phyloP scores from a whole-genome alignment of 2,113 vertebrate genomes.

The Lates calcarifer region DNA sequence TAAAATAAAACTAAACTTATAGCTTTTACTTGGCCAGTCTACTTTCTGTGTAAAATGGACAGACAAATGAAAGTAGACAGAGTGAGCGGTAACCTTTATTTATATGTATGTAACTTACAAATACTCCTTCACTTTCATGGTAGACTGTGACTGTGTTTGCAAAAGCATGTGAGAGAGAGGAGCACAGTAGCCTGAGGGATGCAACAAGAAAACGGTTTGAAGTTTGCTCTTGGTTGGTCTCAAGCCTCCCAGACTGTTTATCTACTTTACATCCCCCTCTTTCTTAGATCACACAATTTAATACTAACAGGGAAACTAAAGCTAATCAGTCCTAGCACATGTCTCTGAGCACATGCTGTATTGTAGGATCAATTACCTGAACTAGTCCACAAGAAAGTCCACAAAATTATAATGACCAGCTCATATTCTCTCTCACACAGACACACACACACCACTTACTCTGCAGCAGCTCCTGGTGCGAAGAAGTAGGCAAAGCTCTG shows the following conservation, averaged over 20 bases:
- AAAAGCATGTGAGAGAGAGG: constrained; percentile 12
- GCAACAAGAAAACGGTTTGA: background rate
- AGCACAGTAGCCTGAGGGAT: background rate
- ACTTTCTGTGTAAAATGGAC: background rate
- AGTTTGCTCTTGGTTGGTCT: background rate
- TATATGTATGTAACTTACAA: background rate
- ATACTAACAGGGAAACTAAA: background rate
- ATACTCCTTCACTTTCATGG: background rate
- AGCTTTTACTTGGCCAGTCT: background rate
- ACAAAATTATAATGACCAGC: background rate
- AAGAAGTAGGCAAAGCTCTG: constrained; percentile 90
- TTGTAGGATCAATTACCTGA: background rate
- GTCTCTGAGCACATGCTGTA: background rate
- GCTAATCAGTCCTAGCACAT: background rate
- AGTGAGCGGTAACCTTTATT: background rate
- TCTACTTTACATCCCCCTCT: background rate
- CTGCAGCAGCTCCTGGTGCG: constrained; percentile 87
- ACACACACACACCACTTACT: constrained; percentile 79
- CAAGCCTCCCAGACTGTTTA: background rate
- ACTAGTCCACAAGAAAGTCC: background rate
- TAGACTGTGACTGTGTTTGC: background rate
- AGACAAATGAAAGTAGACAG: background rate
- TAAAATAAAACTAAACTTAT: background rate
- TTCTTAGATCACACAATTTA: no score
- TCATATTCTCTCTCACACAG: background rate